A percentile compares a stretch with the other conserved stretches of the same genome.
Conservation (phyloP, 2,888 invertebrate species). For the Adelphocoris suturalis region DNA sequence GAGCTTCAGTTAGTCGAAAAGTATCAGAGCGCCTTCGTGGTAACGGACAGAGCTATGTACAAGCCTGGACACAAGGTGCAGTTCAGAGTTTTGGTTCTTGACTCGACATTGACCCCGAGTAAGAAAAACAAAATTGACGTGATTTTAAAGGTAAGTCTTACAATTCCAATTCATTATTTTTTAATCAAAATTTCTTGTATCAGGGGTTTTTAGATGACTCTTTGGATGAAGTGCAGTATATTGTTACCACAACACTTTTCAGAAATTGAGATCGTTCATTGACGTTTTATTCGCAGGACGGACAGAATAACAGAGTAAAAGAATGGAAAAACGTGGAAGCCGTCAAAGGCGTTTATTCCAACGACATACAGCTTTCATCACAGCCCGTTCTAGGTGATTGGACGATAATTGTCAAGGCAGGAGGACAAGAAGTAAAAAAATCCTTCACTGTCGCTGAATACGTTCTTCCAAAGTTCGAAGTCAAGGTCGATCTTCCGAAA, state of each 20-base stretch:
- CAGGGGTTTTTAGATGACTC: too few relatives aligned
- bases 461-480: constrained; percentile 95
- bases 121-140: constrained; percentile 25
- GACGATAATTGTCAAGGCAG: constrained; percentile 87
- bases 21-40: constrained; percentile 91
- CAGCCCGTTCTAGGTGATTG: constrained; percentile 93
- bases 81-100: constrained; percentile 89
- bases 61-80: constrained; percentile 91
- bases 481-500: constrained; percentile 89
- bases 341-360: constrained; percentile 87
- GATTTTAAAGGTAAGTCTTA: constrained; percentile 49
- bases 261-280: too few relatives aligned
- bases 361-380: constrained; percentile 87
- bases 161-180: too few relatives aligned
- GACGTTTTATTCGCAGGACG: constrained; percentile 81
- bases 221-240: too few relatives aligned
- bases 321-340: constrained; percentile 86
- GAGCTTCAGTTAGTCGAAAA: constrained; percentile 87
- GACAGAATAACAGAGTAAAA: constrained; percentile 88
- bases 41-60: constrained; percentile 95
- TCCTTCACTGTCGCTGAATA: constrained; percentile 92
- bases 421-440: constrained; percentile 85
- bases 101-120: constrained; percentile 87
- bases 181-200: too few relatives aligned
- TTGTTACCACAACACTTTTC: too few relatives aligned